These are phyloP conservation scores for Perdita meconis DNA, from an alignment of 2,888 invertebrate genomes.

Conservation along the genomic window DNA sequence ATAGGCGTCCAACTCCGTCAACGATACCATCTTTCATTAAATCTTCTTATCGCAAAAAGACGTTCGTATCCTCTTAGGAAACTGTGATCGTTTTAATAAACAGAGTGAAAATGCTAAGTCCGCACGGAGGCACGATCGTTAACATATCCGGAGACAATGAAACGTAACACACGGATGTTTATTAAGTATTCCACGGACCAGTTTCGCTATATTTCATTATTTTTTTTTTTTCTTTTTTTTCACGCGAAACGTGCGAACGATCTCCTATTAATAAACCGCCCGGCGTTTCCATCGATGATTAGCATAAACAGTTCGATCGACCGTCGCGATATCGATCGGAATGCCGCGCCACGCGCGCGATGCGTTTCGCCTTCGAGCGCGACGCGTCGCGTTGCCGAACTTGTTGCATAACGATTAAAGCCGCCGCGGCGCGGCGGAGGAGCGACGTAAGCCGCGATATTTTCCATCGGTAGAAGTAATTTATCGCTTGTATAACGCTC, in stretches of 20 bases:
- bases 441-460: conserved; percentile 20
- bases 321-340: not conserved
- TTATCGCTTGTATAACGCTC: conserved; percentile 32
- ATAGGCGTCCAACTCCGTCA: too few species aligned
- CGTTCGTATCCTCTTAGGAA: too few species aligned
- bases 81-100: too few species aligned
- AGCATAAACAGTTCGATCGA: not conserved
- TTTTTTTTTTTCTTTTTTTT: not conserved
- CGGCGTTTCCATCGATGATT: not conserved
- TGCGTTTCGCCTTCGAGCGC: not conserved
- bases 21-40: too few species aligned
- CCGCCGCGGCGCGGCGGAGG: conserved; percentile 2
- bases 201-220: too few species aligned
- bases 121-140: too few species aligned
- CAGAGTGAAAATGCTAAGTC: too few species aligned
- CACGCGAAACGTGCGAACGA: conserved; percentile 6
- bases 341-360: not conserved
- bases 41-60: too few species aligned
- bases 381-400: conserved; percentile 16
- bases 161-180: not conserved
- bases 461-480: conserved; percentile 34
- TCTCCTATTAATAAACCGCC: conserved; percentile 7
- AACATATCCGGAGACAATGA: not conserved
- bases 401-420: conserved; percentile 47
- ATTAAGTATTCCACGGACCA: conserved; percentile 9